These are phyloP conservation scores for Netelia inedita DNA, from an alignment of 2,888 invertebrate genomes.

Conservation along the genomic window DNA sequence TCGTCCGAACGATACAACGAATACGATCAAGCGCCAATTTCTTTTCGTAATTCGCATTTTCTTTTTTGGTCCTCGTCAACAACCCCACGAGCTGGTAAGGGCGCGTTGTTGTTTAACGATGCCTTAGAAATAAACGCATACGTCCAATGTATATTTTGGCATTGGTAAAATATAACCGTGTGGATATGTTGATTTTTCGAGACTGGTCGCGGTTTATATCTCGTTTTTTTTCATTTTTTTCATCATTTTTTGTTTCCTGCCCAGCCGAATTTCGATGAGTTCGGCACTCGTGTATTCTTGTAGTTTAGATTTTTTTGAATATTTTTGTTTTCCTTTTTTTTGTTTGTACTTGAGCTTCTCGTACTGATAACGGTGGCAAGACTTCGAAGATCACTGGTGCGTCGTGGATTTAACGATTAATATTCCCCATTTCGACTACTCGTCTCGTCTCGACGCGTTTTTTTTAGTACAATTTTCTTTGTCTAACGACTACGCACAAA, in stretches of 20 bases:
- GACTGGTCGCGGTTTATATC: constrained; percentile 69
- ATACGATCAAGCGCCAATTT: background rate
- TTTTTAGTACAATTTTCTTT: constrained; percentile 23
- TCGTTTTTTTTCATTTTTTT: constrained; percentile 43
- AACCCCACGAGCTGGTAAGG: background rate
- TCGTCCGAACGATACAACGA: background rate
- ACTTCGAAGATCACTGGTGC: constrained; percentile 63
- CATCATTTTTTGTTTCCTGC: constrained; percentile 24
- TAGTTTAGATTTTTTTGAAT: background rate
- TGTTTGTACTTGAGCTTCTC: constrained; percentile 76
- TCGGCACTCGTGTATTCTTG: constrained; percentile 40
- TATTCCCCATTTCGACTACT: background rate
- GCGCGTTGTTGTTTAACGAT: constrained; percentile 1
- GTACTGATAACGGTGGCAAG: constrained; percentile 63
- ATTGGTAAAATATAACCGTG: constrained; percentile 61
- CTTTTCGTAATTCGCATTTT: constrained; percentile 25
- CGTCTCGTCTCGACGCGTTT: constrained; percentile 6
- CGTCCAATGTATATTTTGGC: constrained; percentile 22
- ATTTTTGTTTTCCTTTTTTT: constrained; percentile 36
- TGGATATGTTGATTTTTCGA: constrained; percentile 73
- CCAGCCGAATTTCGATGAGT: constrained; percentile 31
- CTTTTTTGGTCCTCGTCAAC: constrained; percentile 51
- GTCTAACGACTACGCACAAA: constrained; percentile 30
- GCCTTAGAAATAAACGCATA: constrained; percentile 41
- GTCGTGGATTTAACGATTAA: constrained; percentile 52